Percentiles rank a stretch among this genome's conserved stretches.
Evolutionary conservation across 2,888 invertebrate genomes (phyloP).

Genomic region (Iphiclides podalirius): DNA sequence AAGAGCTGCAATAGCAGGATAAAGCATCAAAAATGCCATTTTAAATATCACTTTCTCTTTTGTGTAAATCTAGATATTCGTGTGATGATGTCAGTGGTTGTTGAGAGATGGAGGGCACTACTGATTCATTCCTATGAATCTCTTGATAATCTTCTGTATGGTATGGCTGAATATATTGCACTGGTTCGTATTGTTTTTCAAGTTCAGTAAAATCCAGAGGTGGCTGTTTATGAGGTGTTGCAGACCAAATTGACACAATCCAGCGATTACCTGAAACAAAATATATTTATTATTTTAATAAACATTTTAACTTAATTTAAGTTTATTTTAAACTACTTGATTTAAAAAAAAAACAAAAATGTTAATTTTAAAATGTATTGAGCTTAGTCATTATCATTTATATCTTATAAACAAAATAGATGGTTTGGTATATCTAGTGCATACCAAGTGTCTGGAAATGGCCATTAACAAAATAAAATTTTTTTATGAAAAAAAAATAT

Average conservation of each 20-base stretch:
- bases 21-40: slow-evolving; percentile 87
- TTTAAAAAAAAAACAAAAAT: too few species aligned
- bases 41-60: slow-evolving; percentile 91
- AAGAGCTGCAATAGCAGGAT: slow-evolving; percentile 87
- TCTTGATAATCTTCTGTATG: slow-evolving; percentile 50
- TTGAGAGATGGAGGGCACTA: slow-evolving; percentile 56
- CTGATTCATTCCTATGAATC: slow-evolving; percentile 40
- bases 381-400: too few species aligned
- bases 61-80: slow-evolving; percentile 83
- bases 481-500: too few species aligned
- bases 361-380: too few species aligned
- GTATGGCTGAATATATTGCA: slow-evolving; percentile 53
- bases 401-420: too few species aligned
- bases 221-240: slow-evolving; percentile 90
- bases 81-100: slow-evolving; percentile 68
- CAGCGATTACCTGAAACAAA: slow-evolving; percentile 87
- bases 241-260: slow-evolving; percentile 91
- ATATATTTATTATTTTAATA: too few species aligned
- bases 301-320: too few species aligned
- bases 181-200: slow-evolving; percentile 63
- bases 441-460: too few species aligned
- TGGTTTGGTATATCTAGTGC: too few species aligned
- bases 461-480: too few species aligned
- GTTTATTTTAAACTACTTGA: too few species aligned
- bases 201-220: slow-evolving; percentile 89